These are phyloP conservation scores for Formica aserva DNA, from an alignment of 2,888 invertebrate genomes.

Conservation along the genomic window DNA sequence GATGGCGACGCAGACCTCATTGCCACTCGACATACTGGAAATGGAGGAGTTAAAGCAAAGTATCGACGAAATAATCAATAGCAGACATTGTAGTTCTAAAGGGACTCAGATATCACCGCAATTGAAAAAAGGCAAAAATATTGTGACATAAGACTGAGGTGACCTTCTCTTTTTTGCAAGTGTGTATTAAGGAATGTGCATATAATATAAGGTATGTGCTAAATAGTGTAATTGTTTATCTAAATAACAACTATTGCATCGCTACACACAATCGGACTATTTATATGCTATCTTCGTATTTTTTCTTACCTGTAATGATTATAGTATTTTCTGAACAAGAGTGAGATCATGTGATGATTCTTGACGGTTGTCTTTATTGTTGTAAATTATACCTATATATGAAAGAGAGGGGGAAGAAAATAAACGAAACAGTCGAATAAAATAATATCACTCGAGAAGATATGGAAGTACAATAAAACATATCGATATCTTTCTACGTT, in stretches of 20 bases:
- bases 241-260: constrained; percentile 4
- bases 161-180: constrained; percentile 35
- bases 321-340: constrained; percentile 75
- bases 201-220: constrained; percentile 12
- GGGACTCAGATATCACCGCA: constrained; percentile 83
- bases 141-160: constrained; percentile 53
- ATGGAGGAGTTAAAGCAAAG: constrained; percentile 85
- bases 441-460: neutral
- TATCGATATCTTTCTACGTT: constrained; percentile 66
- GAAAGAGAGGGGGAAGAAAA: neutral
- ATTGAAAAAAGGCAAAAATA: constrained; percentile 78
- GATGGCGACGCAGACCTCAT: constrained; percentile 84
- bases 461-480: constrained; percentile 29
- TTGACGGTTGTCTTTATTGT: constrained; percentile 12
- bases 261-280: constrained; percentile 2
- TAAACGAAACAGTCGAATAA: neutral
- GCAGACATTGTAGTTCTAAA: constrained; percentile 82
- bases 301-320: constrained; percentile 75
- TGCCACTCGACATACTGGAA: constrained; percentile 83
- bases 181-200: constrained; percentile 37
- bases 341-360: constrained; percentile 45
- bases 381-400: constrained; percentile 58
- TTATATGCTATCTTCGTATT: constrained; percentile 29
- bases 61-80: constrained; percentile 84
- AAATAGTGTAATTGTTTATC: constrained; percentile 44